Percentiles rank a stretch among this genome's conserved stretches.
phyloP scores from a whole-genome alignment of 2,113 vertebrate species.

The Gymnarchus niloticus region DNA sequence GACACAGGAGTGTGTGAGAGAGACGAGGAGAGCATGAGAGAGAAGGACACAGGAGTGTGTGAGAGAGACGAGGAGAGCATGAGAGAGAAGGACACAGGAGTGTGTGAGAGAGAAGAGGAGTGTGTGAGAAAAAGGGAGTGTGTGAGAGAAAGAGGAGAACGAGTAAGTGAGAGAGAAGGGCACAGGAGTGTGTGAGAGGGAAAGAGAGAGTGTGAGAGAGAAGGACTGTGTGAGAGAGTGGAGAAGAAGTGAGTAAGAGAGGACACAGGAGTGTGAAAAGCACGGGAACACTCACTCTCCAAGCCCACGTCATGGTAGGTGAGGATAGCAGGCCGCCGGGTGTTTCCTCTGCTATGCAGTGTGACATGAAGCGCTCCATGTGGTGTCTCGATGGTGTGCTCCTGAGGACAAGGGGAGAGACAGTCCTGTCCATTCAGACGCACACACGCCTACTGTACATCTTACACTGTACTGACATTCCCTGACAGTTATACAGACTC shows the following conservation, averaged over 20 bases:
- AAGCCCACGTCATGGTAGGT: conserved; percentile 85
- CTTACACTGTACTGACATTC: not conserved
- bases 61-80: not conserved
- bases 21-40: not conserved
- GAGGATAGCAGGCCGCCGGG: conserved; percentile 79
- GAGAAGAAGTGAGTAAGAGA: not conserved
- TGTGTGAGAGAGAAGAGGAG: not conserved
- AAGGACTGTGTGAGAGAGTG: not conserved
- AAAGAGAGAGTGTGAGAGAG: no score
- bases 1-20: not conserved
- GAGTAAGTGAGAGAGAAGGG: not conserved
- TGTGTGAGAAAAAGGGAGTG: not conserved
- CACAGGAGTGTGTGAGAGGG: not conserved
- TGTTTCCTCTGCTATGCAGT: conserved; percentile 73
- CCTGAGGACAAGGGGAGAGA: conserved; percentile 51
- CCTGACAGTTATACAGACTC: not conserved
- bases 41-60: not conserved
- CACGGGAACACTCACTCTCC: conserved; percentile 67
- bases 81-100: not conserved
- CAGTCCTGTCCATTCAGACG: conserved; percentile 2
- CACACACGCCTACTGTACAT: conserved; percentile 13
- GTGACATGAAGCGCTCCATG: conserved; percentile 78
- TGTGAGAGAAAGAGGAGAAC: not conserved
- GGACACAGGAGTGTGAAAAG: not conserved
- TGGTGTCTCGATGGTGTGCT: conserved; percentile 79